Conservation (phyloP, 1,140 invertebrate species). For the Cotesia vestalis region DNA sequence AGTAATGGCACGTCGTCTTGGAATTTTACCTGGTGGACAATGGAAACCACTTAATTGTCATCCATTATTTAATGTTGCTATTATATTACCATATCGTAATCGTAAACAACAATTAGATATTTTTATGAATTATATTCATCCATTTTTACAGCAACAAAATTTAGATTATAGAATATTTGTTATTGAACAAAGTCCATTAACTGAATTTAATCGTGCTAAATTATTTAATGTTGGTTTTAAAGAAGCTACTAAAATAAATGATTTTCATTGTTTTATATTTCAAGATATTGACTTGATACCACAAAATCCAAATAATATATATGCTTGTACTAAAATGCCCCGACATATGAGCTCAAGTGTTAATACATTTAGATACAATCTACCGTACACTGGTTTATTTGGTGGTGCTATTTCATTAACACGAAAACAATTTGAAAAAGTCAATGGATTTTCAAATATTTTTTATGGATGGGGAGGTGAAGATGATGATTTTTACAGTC, state of each 20-base stretch:
- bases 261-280: slow-evolving; percentile 90
- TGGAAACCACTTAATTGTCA: slow-evolving; percentile 79
- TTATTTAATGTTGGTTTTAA: slow-evolving; percentile 92
- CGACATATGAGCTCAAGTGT: slow-evolving; percentile 93
- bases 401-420: slow-evolving; percentile 81
- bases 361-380: slow-evolving; percentile 85
- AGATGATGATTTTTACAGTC: slow-evolving; percentile 86
- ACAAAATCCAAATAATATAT: slow-evolving; percentile 87
- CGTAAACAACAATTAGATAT: slow-evolving; percentile 79
- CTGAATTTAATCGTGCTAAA: slow-evolving; percentile 91
- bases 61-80: slow-evolving; percentile 80
- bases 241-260: slow-evolving; percentile 74
- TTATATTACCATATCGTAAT: slow-evolving; percentile 90
- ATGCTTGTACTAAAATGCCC: slow-evolving; percentile 87
- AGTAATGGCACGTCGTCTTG: slow-evolving; percentile 51
- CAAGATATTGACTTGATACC: slow-evolving; percentile 96
- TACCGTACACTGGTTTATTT: slow-evolving; percentile 78
- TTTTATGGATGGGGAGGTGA: slow-evolving; percentile 91
- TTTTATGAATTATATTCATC: slow-evolving; percentile 90
- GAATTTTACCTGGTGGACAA: slow-evolving; percentile 71
- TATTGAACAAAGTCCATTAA: slow-evolving; percentile 82
- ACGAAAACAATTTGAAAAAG: slow-evolving; percentile 75
- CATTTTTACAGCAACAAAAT: slow-evolving; percentile 86
- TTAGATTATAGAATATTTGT: slow-evolving; percentile 90
- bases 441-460: slow-evolving; percentile 93